Percentiles rank a stretch among this genome's conserved stretches.
These are phyloP conservation scores for Nerophis lumbriciformis DNA, from an alignment of 2,113 vertebrate species.

Conservation along the genomic window DNA sequence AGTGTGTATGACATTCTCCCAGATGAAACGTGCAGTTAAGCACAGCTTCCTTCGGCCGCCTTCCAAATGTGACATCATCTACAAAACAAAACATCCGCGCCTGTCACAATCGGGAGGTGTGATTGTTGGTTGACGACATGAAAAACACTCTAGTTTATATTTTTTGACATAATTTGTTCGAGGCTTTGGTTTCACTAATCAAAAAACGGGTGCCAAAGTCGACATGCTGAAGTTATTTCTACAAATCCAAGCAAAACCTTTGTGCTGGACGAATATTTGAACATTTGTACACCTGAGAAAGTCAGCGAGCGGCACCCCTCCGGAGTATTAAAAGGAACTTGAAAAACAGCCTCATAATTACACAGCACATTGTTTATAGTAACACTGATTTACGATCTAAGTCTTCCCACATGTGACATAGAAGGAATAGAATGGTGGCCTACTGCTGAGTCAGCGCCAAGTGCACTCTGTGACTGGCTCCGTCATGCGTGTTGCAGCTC, in stretches of 20 bases:
- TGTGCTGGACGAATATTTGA: neutral
- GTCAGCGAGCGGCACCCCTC: constrained; percentile 1
- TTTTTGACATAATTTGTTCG: constrained; percentile 8
- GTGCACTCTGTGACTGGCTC: constrained; percentile 38
- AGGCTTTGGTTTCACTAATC: constrained; percentile 3
- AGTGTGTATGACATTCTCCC: too few species aligned
- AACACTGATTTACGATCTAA: constrained; percentile 21
- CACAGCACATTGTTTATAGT: constrained; percentile 15
- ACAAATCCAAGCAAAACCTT: constrained; percentile 8
- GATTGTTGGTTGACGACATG: neutral
- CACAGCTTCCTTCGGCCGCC: constrained; percentile 17
- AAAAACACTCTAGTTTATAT: neutral
- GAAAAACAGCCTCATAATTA: constrained; percentile 29
- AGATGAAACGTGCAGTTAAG: neutral
- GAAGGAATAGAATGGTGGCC: constrained; percentile 26
- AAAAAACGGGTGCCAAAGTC: neutral
- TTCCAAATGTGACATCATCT: constrained; percentile 42
- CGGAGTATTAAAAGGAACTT: constrained; percentile 21
- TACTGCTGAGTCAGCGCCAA: constrained; percentile 46
- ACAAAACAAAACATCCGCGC: constrained; percentile 28
- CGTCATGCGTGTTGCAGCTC: constrained; percentile 28
- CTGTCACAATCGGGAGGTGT: constrained; percentile 4
- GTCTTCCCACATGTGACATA: constrained; percentile 34
- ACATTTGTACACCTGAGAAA: neutral
- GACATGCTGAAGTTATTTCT: neutral